Percentiles rank a stretch among this genome's conserved stretches.
phyloP scores from a whole-genome alignment of 2,113 vertebrate species.

The Turdus rufiventris region DNA sequence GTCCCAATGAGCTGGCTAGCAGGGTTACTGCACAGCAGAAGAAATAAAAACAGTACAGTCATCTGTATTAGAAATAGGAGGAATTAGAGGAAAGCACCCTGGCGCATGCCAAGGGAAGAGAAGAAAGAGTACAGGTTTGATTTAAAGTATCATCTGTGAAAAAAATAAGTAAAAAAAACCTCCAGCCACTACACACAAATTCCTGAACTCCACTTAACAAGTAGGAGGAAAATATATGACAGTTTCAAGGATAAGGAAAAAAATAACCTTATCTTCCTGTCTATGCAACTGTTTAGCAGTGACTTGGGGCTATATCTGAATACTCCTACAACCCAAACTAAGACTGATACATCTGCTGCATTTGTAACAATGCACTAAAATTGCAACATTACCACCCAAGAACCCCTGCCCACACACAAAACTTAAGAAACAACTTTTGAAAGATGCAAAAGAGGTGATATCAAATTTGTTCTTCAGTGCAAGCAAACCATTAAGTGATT shows the following conservation, averaged over 20 bases:
- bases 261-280: neutral
- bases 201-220: neutral
- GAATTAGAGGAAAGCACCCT: neutral
- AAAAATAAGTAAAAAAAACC: neutral
- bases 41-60: neutral
- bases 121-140: neutral
- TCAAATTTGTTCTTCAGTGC: neutral
- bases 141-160: neutral
- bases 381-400: neutral
- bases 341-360: rapidly evolving
- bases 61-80: neutral
- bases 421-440: neutral
- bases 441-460: neutral
- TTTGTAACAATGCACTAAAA: neutral
- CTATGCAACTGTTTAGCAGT: neutral
- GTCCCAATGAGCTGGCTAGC: neutral
- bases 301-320: neutral
- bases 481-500: neutral
- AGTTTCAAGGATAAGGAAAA: neutral
- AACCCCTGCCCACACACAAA: neutral
- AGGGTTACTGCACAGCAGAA: neutral
- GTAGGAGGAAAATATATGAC: neutral
- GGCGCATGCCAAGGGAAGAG: neutral
- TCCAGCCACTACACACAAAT: neutral
- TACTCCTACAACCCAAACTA: neutral